phyloP scores from a whole-genome alignment of 2,888 invertebrate genomes.

The Monochamus alternatus region DNA sequence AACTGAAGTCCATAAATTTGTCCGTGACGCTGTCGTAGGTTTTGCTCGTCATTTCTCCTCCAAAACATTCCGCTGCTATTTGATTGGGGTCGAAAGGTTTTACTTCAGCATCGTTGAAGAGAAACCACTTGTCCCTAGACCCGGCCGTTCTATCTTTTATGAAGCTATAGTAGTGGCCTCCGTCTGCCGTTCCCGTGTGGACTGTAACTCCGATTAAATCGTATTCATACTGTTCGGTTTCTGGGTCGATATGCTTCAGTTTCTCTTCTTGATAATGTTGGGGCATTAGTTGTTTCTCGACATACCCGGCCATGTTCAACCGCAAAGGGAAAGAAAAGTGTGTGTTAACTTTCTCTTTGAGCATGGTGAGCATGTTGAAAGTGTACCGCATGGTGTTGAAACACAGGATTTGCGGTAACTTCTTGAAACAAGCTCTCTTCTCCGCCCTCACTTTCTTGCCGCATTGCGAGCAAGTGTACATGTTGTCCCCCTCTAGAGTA shows the following conservation, averaged over 20 bases:
- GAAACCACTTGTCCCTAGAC: slow-evolving; percentile 90
- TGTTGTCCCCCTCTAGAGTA: slow-evolving; percentile 96
- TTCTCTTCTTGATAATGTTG: slow-evolving; percentile 88
- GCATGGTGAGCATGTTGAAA: slow-evolving; percentile 98
- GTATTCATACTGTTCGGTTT: slow-evolving; percentile 83
- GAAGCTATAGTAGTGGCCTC: slow-evolving; percentile 97
- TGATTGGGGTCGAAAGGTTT: slow-evolving; percentile 96
- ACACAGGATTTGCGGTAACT: slow-evolving; percentile 92
- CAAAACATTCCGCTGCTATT: slow-evolving; percentile 96
- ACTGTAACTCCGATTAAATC: slow-evolving; percentile 88
- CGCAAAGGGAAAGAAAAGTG: slow-evolving; percentile 96
- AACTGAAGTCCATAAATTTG: slow-evolving; percentile 97
- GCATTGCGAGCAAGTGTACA: slow-evolving; percentile 97
- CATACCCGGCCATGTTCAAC: slow-evolving; percentile 95
- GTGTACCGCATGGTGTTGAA: slow-evolving; percentile 98
- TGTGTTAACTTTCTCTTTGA: slow-evolving; percentile 97
- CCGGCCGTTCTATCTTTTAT: slow-evolving; percentile 87
- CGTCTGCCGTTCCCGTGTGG: slow-evolving; percentile 98
- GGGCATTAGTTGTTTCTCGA: slow-evolving; percentile 94
- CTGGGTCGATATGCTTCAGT: slow-evolving; percentile 70
- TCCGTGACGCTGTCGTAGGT: slow-evolving; percentile 97
- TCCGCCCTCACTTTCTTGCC: slow-evolving; percentile 96
- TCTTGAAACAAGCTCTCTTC: slow-evolving; percentile 89
- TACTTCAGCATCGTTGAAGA: slow-evolving; percentile 94
- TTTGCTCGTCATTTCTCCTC: slow-evolving; percentile 98